These are phyloP conservation scores for Pseudomugil gertrudae DNA, from an alignment of 2,797 vertebrate genomes.

Conservation along the genomic window DNA sequence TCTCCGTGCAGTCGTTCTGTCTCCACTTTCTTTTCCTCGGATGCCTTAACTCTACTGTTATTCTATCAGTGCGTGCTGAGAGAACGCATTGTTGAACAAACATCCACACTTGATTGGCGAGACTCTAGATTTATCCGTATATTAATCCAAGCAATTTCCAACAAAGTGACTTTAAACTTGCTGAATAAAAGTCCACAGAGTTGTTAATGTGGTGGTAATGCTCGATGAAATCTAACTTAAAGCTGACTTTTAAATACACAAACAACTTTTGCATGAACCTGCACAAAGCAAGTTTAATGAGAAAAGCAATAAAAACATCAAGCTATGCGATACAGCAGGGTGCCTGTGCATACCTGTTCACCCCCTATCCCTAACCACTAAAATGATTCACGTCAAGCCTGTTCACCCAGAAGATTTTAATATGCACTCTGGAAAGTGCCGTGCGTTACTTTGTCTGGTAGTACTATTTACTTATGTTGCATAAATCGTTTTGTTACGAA, in stretches of 20 bases:
- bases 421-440: neutral
- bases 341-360: slow-evolving; percentile 70
- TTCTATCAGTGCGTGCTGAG: slow-evolving; percentile 2
- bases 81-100: neutral
- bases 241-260: neutral
- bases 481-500: too few species aligned
- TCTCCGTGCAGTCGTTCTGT: slow-evolving; percentile 53
- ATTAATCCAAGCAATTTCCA: neutral
- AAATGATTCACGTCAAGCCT: slow-evolving; percentile 45
- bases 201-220: neutral
- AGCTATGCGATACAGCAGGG: slow-evolving; percentile 29
- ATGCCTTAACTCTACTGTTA: slow-evolving; percentile 5
- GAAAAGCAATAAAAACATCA: slow-evolving; percentile 44
- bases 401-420: slow-evolving; percentile 39
- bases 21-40: slow-evolving; percentile 56
- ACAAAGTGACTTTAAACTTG: neutral
- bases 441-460: slow-evolving; percentile 23
- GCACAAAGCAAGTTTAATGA: slow-evolving; percentile 37
- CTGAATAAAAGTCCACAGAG: neutral
- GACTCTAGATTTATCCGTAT: neutral
- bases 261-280: neutral
- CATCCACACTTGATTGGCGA: neutral
- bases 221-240: neutral
- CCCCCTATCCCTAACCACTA: slow-evolving; percentile 26
- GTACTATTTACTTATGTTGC: slow-evolving; percentile 25